A percentile compares a stretch with the other conserved stretches of the same genome.
phyloP scores from a whole-genome alignment of 2,888 invertebrate species.

The Quadroppia sp. region DNA sequence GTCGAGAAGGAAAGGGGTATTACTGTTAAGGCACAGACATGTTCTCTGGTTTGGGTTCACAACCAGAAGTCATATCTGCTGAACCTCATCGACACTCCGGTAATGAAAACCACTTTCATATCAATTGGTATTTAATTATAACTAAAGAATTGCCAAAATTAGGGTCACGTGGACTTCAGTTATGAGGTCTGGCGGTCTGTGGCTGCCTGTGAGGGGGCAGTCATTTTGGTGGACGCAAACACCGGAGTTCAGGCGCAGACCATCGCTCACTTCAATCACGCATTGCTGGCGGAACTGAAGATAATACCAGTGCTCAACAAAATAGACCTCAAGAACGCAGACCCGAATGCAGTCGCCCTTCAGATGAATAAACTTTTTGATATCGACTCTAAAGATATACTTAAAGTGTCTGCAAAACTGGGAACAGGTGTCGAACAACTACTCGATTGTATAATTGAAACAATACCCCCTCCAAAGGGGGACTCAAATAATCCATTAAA shows the following conservation, averaged over 20 bases:
- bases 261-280: slow-evolving; percentile 90
- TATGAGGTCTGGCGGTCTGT: slow-evolving; percentile 91
- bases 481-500: slow-evolving; percentile 60
- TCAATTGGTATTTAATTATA: slow-evolving; percentile 3
- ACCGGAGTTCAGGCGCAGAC: slow-evolving; percentile 94
- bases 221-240: slow-evolving; percentile 91
- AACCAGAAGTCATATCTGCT: slow-evolving; percentile 67
- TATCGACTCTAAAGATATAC: slow-evolving; percentile 66
- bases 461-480: slow-evolving; percentile 63
- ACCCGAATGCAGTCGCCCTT: slow-evolving; percentile 72
- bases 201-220: slow-evolving; percentile 88
- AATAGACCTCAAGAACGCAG: slow-evolving; percentile 85
- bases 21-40: slow-evolving; percentile 96
- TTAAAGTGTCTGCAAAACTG: slow-evolving; percentile 86
- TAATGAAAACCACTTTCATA: slow-evolving; percentile 39
- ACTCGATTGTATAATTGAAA: slow-evolving; percentile 69
- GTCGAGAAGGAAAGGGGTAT: slow-evolving; percentile 95
- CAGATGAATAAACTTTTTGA: slow-evolving; percentile 78
- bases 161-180: slow-evolving; percentile 93
- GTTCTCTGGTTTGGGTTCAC: slow-evolving; percentile 67
- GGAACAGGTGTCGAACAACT: slow-evolving; percentile 77
- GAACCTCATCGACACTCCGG: slow-evolving; percentile 93
- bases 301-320: slow-evolving; percentile 94
- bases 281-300: slow-evolving; percentile 71
- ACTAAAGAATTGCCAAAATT: background rate